These are phyloP conservation scores for Austrofundulus limnaeus DNA, from an alignment of 2,113 vertebrate species.

Conservation along the genomic window DNA sequence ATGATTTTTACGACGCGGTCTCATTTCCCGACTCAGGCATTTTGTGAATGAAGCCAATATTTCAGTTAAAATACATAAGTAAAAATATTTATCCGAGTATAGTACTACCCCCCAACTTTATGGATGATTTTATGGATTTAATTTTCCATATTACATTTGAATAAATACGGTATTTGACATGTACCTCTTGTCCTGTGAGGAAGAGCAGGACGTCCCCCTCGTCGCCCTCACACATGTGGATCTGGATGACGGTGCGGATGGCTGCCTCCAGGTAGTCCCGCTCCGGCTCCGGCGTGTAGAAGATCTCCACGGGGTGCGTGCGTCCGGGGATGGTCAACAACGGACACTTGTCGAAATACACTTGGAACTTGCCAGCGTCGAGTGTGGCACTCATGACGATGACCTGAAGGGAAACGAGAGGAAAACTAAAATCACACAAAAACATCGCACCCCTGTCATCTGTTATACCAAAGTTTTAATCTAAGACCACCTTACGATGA, in stretches of 20 bases:
- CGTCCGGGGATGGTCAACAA: conserved; percentile 94
- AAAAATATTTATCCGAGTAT: too few relatives aligned
- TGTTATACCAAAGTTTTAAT: too few relatives aligned
- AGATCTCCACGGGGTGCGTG: conserved; percentile 97
- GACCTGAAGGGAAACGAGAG: conserved; percentile 76
- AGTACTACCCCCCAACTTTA: too few relatives aligned
- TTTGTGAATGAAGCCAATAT: too few relatives aligned
- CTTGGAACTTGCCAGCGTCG: conserved; percentile 97
- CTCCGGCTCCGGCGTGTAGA: conserved; percentile 96
- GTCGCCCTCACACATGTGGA: conserved; percentile 97
- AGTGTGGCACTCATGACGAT: conserved; percentile 97
- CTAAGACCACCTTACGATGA: too few relatives aligned
- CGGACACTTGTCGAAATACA: conserved; percentile 96
- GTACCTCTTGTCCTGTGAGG: conserved; percentile 96
- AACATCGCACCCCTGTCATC: neutral
- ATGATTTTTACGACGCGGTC: too few relatives aligned
- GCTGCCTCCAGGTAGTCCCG: conserved; percentile 96
- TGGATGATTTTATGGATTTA: too few relatives aligned
- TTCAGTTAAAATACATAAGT: too few relatives aligned
- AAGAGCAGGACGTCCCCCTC: conserved; percentile 93
- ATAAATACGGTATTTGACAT: neutral
- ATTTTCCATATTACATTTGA: too few relatives aligned
- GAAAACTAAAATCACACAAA: neutral
- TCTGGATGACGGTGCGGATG: conserved; percentile 94
- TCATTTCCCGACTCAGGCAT: too few relatives aligned